Conservation (phyloP, 2,797 vertebrate species). For the Picus viridis region DNA sequence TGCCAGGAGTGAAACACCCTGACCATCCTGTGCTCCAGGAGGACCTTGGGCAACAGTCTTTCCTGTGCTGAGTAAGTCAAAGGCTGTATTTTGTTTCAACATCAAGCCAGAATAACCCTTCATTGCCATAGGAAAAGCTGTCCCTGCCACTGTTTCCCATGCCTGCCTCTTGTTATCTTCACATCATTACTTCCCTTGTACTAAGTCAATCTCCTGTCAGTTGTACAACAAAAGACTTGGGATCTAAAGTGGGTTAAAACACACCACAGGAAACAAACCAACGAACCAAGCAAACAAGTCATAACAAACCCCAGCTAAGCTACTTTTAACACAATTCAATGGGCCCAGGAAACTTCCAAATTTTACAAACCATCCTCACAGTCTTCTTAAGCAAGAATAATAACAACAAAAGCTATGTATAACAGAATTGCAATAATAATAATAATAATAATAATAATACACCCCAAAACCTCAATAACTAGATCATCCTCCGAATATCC, state of each 20-base stretch:
- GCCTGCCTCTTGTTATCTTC: not conserved
- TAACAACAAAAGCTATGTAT: not conserved
- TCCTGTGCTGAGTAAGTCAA: not conserved
- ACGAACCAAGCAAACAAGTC: not conserved
- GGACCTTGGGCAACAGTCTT: not conserved
- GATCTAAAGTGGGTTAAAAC: conserved; percentile 10
- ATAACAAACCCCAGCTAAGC: not conserved
- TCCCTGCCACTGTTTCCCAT: not conserved
- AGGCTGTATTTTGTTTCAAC: not conserved
- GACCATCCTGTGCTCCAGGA: not conserved
- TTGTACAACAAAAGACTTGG: not conserved
- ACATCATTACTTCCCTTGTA: conserved; percentile 7
- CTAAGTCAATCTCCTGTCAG: not conserved
- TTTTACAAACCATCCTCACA: not conserved
- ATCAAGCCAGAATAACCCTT: not conserved
- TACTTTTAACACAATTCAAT: not conserved
- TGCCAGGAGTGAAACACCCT: not conserved
- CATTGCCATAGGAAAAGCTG: not conserved
- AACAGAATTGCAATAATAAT: not conserved
- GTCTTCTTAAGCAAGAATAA: not conserved
- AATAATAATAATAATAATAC: not conserved
- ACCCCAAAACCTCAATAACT: not conserved
- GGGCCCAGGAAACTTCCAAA: not conserved
- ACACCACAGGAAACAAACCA: not conserved
- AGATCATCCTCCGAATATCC: not conserved